Evolutionary conservation across 2,113 vertebrate genomes (phyloP).

Genomic region (Chrysemys picta): DNA sequence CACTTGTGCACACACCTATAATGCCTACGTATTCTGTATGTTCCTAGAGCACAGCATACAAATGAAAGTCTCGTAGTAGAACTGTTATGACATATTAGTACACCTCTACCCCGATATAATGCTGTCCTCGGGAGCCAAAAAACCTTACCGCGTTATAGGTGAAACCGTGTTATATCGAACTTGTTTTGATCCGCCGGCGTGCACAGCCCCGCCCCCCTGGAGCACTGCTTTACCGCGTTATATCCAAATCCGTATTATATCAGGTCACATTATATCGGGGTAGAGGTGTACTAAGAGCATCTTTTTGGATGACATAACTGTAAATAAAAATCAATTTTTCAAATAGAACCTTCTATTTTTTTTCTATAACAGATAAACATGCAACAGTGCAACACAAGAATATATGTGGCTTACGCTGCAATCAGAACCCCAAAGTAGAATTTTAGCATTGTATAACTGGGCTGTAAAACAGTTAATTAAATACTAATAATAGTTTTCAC

Average conservation of each 20-base stretch:
- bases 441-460: constrained; percentile 10
- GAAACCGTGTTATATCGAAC: too few relatives aligned
- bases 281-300: background rate
- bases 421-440: constrained; percentile 36
- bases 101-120: too few relatives aligned
- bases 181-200: too few relatives aligned
- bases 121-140: too few relatives aligned
- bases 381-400: constrained; percentile 54
- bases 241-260: too few relatives aligned
- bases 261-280: too few relatives aligned
- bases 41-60: background rate
- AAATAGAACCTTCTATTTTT: constrained; percentile 41
- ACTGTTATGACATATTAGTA: background rate
- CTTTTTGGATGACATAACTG: background rate
- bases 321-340: background rate
- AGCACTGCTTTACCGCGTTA: too few relatives aligned
- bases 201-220: too few relatives aligned
- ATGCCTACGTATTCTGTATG: constrained; percentile 16
- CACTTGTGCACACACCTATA: background rate
- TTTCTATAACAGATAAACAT: constrained; percentile 49
- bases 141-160: too few relatives aligned
- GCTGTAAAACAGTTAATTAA: constrained; percentile 64
- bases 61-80: background rate
- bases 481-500: constrained; percentile 28
- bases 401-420: constrained; percentile 40